Evolutionary conservation across 1,140 invertebrate genomes (phyloP).

Genomic region (Helicoverpa armigera): DNA sequence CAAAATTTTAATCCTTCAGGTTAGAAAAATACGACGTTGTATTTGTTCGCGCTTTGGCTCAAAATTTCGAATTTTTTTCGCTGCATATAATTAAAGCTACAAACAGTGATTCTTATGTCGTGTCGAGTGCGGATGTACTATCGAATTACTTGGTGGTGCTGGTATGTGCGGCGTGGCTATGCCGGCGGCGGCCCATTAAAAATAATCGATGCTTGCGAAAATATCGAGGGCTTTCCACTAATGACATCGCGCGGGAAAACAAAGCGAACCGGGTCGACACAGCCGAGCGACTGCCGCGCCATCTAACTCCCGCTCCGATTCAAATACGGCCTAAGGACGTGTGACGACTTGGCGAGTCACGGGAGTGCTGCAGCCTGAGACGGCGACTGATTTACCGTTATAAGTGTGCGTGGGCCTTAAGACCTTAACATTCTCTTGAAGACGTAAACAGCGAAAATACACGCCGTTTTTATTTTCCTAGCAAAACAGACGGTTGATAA

Average conservation of each 20-base stretch:
- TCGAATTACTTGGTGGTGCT: constrained; percentile 63
- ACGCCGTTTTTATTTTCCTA: constrained; percentile 17
- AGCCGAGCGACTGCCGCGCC: constrained; percentile 51
- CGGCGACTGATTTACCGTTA: constrained; percentile 38
- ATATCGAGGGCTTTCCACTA: constrained; percentile 84
- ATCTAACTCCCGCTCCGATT: constrained; percentile 36
- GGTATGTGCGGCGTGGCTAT: constrained; percentile 65
- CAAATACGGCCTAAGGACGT: constrained; percentile 45
- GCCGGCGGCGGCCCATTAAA: constrained; percentile 82
- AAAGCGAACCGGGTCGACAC: constrained; percentile 75
- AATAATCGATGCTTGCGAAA: constrained; percentile 84
- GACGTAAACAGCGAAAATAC: constrained; percentile 38
- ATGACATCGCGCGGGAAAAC: constrained; percentile 83
- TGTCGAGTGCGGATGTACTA: constrained; percentile 43
- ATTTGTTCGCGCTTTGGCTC: neutral
- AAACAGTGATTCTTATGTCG: constrained; percentile 23
- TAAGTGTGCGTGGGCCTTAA: constrained; percentile 1
- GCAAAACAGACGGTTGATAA: constrained; percentile 22
- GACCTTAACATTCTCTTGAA: constrained; percentile 27
- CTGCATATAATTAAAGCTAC: constrained; percentile 7
- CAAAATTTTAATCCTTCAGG: constrained; percentile 13
- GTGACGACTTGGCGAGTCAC: constrained; percentile 31
- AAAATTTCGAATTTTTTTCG: constrained; percentile 25
- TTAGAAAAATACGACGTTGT: neutral
- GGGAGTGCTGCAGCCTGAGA: constrained; percentile 20